Conservation (phyloP, 2,797 vertebrate genomes). For the Clarias laeviceps region DNA sequence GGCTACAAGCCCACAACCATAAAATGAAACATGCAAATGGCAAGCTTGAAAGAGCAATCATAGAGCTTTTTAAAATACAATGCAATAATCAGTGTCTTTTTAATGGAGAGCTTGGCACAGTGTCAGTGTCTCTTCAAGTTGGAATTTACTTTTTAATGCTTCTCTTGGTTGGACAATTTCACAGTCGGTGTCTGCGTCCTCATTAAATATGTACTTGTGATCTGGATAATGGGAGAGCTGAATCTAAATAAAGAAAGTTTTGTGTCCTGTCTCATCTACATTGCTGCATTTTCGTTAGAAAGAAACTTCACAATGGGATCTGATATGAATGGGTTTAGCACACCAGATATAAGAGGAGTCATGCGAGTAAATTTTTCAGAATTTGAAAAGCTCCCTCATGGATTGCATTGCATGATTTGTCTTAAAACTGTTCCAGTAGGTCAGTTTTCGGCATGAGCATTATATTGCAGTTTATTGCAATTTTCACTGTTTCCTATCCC, state of each 20-base stretch:
- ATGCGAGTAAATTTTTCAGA: neutral
- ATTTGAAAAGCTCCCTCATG: neutral
- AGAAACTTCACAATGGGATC: neutral
- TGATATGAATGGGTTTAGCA: constrained; percentile 1
- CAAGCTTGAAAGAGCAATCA: constrained; percentile 45
- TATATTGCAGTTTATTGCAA: neutral
- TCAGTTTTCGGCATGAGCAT: neutral
- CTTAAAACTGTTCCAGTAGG: neutral
- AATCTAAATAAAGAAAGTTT: neutral
- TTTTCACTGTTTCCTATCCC: neutral
- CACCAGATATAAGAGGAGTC: neutral
- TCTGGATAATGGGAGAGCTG: neutral
- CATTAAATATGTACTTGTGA: constrained; percentile 1
- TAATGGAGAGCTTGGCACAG: constrained; percentile 34
- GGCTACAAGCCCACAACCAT: constrained; percentile 3
- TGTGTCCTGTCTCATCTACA: neutral
- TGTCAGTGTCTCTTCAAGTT: neutral
- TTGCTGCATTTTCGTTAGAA: neutral
- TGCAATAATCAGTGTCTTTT: constrained; percentile 44
- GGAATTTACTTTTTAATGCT: constrained; percentile 26
- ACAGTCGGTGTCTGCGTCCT: neutral
- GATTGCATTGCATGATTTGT: neutral
- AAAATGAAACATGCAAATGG: constrained; percentile 36
- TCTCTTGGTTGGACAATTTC: neutral
- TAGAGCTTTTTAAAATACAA: constrained; percentile 46